These are phyloP conservation scores for Neodontobutis hainanensis DNA, from an alignment of 2,113 vertebrate genomes.

Conservation along the genomic window DNA sequence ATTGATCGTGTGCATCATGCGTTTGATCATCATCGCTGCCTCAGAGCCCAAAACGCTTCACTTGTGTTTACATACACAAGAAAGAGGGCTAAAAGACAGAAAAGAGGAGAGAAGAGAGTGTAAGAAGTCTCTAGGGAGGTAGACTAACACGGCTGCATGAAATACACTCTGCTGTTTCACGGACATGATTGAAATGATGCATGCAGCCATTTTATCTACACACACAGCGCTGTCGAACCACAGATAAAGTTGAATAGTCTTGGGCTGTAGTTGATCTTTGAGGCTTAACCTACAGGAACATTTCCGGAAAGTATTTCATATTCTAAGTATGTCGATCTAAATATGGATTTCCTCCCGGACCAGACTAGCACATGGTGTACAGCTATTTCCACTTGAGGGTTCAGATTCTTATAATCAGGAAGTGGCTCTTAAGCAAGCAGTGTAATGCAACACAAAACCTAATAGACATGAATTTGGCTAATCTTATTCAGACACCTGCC, in stretches of 20 bases:
- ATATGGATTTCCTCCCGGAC: constrained; percentile 43
- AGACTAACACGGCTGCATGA: constrained; percentile 49
- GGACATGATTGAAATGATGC: constrained; percentile 24
- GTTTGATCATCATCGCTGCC: constrained; percentile 60
- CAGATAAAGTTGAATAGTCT: too few species aligned
- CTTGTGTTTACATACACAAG: constrained; percentile 63
- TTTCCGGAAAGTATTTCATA: constrained; percentile 15
- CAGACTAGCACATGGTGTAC: constrained; percentile 29
- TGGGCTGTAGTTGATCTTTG: not conserved
- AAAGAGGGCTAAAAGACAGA: constrained; percentile 58
- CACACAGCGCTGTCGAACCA: too few species aligned
- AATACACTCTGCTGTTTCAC: constrained; percentile 38
- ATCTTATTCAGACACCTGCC: too few species aligned
- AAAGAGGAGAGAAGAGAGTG: constrained; percentile 39
- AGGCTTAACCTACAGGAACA: not conserved
- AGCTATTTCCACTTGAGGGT: constrained; percentile 43
- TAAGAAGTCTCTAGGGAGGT: constrained; percentile 45
- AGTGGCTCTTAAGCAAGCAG: constrained; percentile 50
- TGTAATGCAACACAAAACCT: not conserved
- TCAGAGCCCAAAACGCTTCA: constrained; percentile 52
- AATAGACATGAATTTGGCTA: too few species aligned
- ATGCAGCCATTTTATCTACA: not conserved
- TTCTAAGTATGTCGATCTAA: constrained; percentile 30
- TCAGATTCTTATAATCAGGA: constrained; percentile 57
- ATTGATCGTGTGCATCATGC: constrained; percentile 45